Percentiles rank a stretch among this genome's conserved stretches.
Evolutionary conservation across 2,888 invertebrate species (phyloP).

Genomic region (Masnerella sp.): DNA sequence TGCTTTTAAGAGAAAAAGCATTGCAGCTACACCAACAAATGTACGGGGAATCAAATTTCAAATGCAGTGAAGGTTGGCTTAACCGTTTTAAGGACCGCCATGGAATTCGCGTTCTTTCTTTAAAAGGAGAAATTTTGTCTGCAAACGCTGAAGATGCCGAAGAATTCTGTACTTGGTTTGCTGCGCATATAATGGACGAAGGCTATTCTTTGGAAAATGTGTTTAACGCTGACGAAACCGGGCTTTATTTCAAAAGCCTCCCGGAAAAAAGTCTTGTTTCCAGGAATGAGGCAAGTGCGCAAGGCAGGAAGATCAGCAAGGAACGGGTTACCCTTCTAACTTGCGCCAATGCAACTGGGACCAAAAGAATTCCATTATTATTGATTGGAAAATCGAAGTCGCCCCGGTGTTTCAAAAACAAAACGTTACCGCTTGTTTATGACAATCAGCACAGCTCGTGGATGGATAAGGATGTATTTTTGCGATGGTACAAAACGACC

Average conservation of each 20-base stretch:
- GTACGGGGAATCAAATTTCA: background rate
- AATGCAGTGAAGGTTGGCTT: constrained; percentile 47
- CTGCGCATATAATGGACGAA: constrained; percentile 19
- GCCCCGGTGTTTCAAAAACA: background rate
- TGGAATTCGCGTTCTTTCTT: constrained; percentile 23
- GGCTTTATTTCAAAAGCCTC: constrained; percentile 60
- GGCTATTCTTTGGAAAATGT: constrained; percentile 41
- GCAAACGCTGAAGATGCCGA: constrained; percentile 38
- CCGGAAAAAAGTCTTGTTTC: constrained; percentile 53
- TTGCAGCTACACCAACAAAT: background rate
- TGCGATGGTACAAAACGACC: background rate
- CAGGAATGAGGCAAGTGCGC: constrained; percentile 57
- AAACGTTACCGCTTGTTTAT: background rate
- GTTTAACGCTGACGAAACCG: constrained; percentile 64
- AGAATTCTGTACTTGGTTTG: constrained; percentile 31
- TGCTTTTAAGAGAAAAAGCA: background rate
- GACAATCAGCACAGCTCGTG: background rate
- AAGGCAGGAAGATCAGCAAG: constrained; percentile 62
- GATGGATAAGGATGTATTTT: background rate
- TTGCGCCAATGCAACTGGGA: background rate
- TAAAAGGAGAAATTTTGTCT: constrained; percentile 54
- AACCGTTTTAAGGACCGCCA: constrained; percentile 44
- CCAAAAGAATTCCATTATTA: background rate
- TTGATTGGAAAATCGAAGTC: background rate
- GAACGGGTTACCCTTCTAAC: constrained; percentile 23